phyloP scores from a whole-genome alignment of 2,888 invertebrate species.

The Magallana nippona region DNA sequence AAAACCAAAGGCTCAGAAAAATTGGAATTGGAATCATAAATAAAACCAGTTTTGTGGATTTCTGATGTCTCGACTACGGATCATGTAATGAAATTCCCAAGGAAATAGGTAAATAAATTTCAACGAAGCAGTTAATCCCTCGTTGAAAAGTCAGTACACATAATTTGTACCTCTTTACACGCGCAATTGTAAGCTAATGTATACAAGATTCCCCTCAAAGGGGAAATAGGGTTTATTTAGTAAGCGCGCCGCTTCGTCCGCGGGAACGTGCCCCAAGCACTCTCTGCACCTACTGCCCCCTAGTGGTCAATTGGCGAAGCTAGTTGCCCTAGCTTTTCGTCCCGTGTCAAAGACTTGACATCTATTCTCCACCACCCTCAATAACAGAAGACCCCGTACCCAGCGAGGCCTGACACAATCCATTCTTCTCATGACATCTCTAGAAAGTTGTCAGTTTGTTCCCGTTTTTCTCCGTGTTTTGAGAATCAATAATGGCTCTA shows the following conservation, averaged over 20 bases:
- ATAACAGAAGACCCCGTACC: constrained; percentile 5
- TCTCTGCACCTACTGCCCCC: constrained; percentile 10
- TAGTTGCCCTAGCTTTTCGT: constrained; percentile 18
- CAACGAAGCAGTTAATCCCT: constrained; percentile 4
- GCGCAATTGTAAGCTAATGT: constrained; percentile 6
- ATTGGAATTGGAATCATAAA: background rate
- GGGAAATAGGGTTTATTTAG: background rate
- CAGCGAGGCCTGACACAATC: constrained; percentile 14
- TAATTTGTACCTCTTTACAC: constrained; percentile 9
- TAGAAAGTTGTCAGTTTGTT: constrained; percentile 29
- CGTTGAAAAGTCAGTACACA: background rate
- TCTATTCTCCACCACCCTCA: constrained; percentile 1
- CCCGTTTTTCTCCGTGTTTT: background rate
- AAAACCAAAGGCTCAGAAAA: too few species aligned
- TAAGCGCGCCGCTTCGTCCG: constrained; percentile 6
- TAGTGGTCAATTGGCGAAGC: constrained; percentile 22
- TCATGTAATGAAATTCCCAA: background rate
- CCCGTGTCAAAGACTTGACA: constrained; percentile 31
- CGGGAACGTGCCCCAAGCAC: constrained; percentile 1
- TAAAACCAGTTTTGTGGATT: background rate
- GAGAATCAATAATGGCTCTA: constrained; percentile 23
- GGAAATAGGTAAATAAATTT: background rate
- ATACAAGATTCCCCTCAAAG: constrained; percentile 16
- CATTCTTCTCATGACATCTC: constrained; percentile 29
- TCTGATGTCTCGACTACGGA: background rate